A percentile compares a stretch with the other conserved stretches of the same genome.
phyloP scores from a whole-genome alignment of 2,113 vertebrate species.

The Pantherophis guttatus region DNA sequence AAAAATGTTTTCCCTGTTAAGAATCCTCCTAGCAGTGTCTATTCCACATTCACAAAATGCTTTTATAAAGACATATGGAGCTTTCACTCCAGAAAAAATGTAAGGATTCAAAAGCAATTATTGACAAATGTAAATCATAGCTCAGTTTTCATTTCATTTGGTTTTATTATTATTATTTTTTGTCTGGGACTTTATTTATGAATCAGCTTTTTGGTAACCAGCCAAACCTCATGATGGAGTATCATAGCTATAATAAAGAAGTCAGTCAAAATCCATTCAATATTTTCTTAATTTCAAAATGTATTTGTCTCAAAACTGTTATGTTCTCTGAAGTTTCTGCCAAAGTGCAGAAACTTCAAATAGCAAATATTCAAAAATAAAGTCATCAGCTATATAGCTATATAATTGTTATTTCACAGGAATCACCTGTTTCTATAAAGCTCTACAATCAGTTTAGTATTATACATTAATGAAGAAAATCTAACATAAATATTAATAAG shows the following conservation, averaged over 20 bases:
- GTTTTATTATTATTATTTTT: conserved; percentile 8
- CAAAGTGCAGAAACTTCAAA: neutral
- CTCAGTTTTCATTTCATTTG: neutral
- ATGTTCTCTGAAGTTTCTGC: conserved; percentile 21
- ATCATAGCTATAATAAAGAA: conserved; percentile 29
- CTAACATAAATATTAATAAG: neutral
- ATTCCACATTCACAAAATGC: neutral
- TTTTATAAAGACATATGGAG: conserved; percentile 8
- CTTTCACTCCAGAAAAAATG: conserved; percentile 4
- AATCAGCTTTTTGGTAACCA: neutral
- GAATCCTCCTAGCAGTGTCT: neutral
- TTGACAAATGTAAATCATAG: conserved; percentile 5
- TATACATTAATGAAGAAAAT: neutral
- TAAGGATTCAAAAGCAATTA: conserved; percentile 22
- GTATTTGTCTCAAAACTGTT: conserved; percentile 4
- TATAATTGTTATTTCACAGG: neutral
- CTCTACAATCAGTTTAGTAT: neutral
- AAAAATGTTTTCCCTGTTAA: neutral
- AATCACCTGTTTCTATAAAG: neutral
- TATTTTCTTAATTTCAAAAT: conserved; percentile 38
- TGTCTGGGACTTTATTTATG: conserved; percentile 16
- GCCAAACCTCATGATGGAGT: conserved; percentile 19
- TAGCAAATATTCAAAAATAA: neutral
- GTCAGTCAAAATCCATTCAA: conserved; percentile 25
- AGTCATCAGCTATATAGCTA: neutral